These are phyloP conservation scores for Pissodes strobi DNA, from an alignment of 1,140 invertebrate species.

Conservation along the genomic window DNA sequence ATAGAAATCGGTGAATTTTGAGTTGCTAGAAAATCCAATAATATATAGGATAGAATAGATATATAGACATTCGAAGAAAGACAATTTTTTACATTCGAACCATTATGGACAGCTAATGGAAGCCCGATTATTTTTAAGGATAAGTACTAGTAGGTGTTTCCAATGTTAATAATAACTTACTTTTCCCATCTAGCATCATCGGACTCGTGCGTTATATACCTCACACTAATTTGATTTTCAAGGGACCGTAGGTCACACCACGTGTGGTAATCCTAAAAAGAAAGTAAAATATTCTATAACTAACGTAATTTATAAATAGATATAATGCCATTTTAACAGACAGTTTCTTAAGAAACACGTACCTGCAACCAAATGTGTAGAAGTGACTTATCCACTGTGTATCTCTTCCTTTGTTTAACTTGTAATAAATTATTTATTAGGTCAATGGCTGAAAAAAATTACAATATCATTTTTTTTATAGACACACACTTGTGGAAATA, in stretches of 20 bases:
- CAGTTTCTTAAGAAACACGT: conserved; percentile 31
- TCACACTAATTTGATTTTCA: conserved; percentile 79
- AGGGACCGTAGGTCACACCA: conserved; percentile 92
- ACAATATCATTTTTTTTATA: neutral
- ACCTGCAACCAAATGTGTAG: conserved; percentile 93
- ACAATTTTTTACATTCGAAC: no score
- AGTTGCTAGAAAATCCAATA: no score
- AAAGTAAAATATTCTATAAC: conserved; percentile 24
- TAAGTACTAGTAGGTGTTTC: no score
- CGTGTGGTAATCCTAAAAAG: conserved; percentile 85
- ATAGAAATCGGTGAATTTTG: no score
- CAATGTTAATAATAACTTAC: conserved; percentile 33
- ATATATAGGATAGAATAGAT: no score
- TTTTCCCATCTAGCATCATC: conserved; percentile 90
- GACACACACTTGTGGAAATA: neutral
- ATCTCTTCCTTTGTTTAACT: conserved; percentile 97
- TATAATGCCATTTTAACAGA: no score
- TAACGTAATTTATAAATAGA: neutral
- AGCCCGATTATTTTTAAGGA: no score
- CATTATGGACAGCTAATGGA: no score
- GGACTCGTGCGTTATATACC: conserved; percentile 95
- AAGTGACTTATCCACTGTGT: conserved; percentile 95
- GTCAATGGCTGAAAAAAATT: conserved; percentile 82
- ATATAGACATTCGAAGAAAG: no score
- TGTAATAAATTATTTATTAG: conserved; percentile 97